Evolutionary conservation across 2,797 vertebrate species (phyloP).

Genomic region (Micropoecilia bifurca): DNA sequence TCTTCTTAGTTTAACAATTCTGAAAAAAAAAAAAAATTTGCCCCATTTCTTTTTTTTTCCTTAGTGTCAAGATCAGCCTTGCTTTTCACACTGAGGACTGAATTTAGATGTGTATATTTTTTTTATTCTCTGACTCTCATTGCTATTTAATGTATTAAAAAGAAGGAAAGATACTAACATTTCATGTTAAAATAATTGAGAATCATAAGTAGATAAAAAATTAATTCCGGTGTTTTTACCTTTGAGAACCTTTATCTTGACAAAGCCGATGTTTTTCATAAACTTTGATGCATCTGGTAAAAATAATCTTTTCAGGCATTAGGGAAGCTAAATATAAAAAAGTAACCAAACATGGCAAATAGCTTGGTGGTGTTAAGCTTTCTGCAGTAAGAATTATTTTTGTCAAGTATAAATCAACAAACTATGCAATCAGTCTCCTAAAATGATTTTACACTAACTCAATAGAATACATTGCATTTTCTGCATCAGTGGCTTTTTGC

Average conservation of each 20-base stretch:
- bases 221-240: neutral
- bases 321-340: neutral
- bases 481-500: slow-evolving; percentile 8
- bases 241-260: neutral
- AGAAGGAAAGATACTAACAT: neutral
- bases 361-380: neutral
- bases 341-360: neutral
- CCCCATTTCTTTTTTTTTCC: neutral
- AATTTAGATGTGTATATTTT: neutral
- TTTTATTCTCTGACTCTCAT: neutral
- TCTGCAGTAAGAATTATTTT: neutral
- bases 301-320: neutral
- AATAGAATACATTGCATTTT: neutral
- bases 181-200: neutral
- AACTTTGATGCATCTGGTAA: neutral
- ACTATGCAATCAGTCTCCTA: neutral
- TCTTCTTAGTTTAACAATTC: no score
- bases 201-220: neutral
- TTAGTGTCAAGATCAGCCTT: neutral
- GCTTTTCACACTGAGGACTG: fast-evolving
- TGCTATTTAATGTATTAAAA: neutral
- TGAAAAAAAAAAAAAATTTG: no score
- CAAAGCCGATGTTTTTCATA: neutral
- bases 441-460: slow-evolving; percentile 1
- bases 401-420: neutral